Evolutionary conservation across 2,888 invertebrate species (phyloP).

Genomic region (Biston stratarius): DNA sequence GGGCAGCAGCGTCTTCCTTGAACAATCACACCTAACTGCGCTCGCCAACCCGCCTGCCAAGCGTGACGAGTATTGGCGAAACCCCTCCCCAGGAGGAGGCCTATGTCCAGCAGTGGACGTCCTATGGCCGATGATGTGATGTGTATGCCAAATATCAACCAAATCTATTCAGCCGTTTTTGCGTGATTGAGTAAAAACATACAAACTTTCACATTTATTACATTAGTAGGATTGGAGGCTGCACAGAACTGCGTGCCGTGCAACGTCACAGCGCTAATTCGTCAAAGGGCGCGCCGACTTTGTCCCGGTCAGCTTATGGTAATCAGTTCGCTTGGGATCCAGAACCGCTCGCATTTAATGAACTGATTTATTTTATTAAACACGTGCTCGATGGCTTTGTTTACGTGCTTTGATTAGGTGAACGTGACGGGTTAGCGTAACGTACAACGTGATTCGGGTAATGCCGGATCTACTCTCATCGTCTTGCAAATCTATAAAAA

Average conservation of each 20-base stretch:
- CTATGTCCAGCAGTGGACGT: too few relatives aligned
- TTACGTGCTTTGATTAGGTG: conserved; percentile 31
- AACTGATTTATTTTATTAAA: conserved; percentile 46
- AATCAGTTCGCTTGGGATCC: conserved; percentile 69
- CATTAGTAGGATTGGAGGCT: conserved; percentile 8
- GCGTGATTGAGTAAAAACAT: too few relatives aligned
- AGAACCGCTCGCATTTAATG: conserved; percentile 40
- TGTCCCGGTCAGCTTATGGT: conserved; percentile 81
- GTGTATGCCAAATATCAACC: too few relatives aligned
- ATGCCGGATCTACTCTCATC: background rate
- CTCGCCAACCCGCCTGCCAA: too few relatives aligned
- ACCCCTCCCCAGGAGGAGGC: too few relatives aligned
- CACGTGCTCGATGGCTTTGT: conserved; percentile 41
- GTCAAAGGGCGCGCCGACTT: conserved; percentile 80
- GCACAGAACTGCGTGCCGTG: conserved; percentile 39
- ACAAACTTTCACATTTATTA: too few relatives aligned
- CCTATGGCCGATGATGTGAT: too few relatives aligned
- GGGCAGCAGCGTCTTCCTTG: too few relatives aligned
- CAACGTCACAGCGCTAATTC: conserved; percentile 79
- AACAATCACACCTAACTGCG: too few relatives aligned
- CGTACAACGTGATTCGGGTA: conserved; percentile 7
- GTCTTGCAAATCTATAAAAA: background rate
- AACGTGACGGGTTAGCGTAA: conserved; percentile 27
- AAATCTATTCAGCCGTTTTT: too few relatives aligned
- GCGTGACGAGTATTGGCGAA: too few relatives aligned